phyloP scores from a whole-genome alignment of 2,888 invertebrate genomes.

The Ophion obscuratus region DNA sequence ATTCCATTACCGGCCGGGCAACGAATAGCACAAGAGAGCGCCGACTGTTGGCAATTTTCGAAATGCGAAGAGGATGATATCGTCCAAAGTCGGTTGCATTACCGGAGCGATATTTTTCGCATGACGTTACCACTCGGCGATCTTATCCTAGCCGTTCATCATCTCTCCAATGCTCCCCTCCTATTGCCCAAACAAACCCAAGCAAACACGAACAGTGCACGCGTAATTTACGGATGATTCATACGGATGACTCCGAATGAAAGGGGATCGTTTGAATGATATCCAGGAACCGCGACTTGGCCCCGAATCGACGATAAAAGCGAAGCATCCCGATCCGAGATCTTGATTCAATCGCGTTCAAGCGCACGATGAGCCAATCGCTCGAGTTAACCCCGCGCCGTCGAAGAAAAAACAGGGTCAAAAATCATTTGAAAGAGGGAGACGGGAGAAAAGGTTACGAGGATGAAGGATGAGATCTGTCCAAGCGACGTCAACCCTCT shows the following conservation, averaged over 20 bases:
- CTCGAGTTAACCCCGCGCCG: not conserved
- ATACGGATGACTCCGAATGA: not conserved
- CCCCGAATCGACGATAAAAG: not conserved
- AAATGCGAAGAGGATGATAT: conserved; percentile 59
- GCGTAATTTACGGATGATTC: not conserved
- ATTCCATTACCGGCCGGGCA: conserved; percentile 57
- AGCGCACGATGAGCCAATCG: not conserved
- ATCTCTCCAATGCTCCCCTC: not conserved
- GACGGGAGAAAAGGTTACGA: conserved; percentile 14
- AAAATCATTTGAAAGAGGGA: not conserved
- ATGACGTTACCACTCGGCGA: not conserved
- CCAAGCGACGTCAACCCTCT: conserved; percentile 30
- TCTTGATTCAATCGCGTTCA: conserved; percentile 10
- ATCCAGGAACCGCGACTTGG: not conserved
- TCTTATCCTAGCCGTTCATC: not conserved
- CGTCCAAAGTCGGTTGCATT: conserved; percentile 68
- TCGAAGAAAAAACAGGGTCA: not conserved
- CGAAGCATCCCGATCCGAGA: not conserved
- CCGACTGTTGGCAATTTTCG: conserved; percentile 45
- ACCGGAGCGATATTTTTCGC: conserved; percentile 47
- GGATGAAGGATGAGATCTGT: conserved; percentile 40
- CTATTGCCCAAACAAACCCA: not conserved
- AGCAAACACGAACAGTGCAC: too few species aligned
- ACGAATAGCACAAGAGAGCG: conserved; percentile 60
- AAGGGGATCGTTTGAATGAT: not conserved